phyloP scores from a whole-genome alignment of 2,113 vertebrate species.

The Brienomyrus brachyistius region DNA sequence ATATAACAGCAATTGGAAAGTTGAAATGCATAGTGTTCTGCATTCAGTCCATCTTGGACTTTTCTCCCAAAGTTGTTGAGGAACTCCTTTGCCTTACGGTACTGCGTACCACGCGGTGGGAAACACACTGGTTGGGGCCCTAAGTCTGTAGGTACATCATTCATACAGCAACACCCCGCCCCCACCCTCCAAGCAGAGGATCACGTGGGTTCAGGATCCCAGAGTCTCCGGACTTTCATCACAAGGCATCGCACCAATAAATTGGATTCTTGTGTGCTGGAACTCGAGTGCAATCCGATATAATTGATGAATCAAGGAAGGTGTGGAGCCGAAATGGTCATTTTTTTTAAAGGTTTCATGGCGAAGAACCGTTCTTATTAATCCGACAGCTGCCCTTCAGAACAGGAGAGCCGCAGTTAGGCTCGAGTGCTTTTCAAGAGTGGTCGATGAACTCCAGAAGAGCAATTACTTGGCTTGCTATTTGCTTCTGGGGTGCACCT shows the following conservation, averaged over 20 bases:
- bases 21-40: background rate
- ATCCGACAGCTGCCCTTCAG: constrained; percentile 9
- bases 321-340: background rate
- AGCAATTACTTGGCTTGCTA: background rate
- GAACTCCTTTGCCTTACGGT: background rate
- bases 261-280: constrained; percentile 10
- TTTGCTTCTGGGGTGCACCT: constrained; percentile 7
- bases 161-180: background rate
- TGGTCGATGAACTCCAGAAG: background rate
- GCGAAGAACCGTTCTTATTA: background rate
- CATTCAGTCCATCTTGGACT: background rate
- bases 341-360: background rate
- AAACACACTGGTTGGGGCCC: background rate
- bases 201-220: background rate
- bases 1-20: background rate
- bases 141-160: background rate
- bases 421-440: constrained; percentile 7
- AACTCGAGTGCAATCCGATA: background rate
- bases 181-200: background rate
- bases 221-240: background rate
- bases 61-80: background rate
- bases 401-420: constrained; percentile 3
- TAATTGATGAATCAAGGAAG: constrained; percentile 4
- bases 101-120: background rate
- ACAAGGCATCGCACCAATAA: constrained; percentile 10